These are phyloP conservation scores for Acanthisitta chloris DNA, from an alignment of 2,113 vertebrate species.

Conservation along the genomic window DNA sequence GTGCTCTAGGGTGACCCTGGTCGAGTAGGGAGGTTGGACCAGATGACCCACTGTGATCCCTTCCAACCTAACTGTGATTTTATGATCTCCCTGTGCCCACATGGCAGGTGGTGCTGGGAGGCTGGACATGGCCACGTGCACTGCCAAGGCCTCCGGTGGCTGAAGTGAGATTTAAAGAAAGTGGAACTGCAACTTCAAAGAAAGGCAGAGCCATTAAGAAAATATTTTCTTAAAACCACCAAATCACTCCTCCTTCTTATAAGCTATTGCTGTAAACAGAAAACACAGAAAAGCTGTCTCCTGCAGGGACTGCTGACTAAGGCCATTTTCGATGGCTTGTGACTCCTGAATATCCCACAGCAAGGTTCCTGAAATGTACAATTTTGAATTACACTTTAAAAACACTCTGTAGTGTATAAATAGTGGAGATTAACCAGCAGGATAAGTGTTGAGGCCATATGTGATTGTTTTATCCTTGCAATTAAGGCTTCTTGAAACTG, in stretches of 20 bases:
- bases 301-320: conserved; percentile 20
- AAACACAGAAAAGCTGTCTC: not conserved
- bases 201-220: not conserved
- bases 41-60: too few relatives aligned
- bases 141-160: not conserved
- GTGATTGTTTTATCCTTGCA: not conserved
- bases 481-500: conserved; percentile 6
- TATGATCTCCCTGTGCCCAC: rapidly evolving
- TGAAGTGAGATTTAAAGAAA: not conserved
- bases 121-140: rapidly evolving
- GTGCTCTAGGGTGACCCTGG: too few relatives aligned
- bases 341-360: conserved; percentile 41
- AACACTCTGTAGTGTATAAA: conserved; percentile 16
- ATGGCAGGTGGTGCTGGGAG: rapidly evolving
- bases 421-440: conserved; percentile 36
- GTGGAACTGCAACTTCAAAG: not conserved
- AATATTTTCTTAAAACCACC: not conserved
- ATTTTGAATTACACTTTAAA: conserved; percentile 31
- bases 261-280: conserved; percentile 34
- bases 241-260: not conserved
- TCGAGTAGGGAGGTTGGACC: too few relatives aligned
- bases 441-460: not conserved
- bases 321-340: not conserved
- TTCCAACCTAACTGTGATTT: too few relatives aligned
- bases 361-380: not conserved